Base-by-base conservation (phyloP, 2,888 invertebrate species). In the Hirudinaria manillensis region DNA sequence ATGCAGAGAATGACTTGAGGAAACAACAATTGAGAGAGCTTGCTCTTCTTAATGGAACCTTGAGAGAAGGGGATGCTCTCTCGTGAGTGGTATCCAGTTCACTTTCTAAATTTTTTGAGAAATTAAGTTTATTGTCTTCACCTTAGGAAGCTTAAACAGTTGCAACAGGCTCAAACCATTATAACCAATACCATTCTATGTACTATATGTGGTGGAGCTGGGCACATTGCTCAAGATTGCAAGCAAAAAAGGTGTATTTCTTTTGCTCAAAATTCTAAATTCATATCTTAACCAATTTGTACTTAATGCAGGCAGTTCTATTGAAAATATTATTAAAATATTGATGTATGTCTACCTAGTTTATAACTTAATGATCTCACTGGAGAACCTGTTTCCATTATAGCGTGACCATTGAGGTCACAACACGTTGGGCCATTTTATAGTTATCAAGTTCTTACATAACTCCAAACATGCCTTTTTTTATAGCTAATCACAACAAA, bases 181-280 rank as follows among this genome's bases (percentile, higher is more conserved):
- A 92, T 99, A 29, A 99, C 99, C 34, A 94, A 93, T 87, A 93
- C 91, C 84, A 94, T 98, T 81, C 91, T 98, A 78, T 99, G 99
- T 87, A 92, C 94, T 77, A 91, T 93, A 80, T 99, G 99, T 87
- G 99, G 98, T 77, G 97, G 95, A 74, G 94, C 95, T 6, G 99
- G 99, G 0, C 99, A 99, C 87, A 93, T 99, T 82, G 93, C 97
- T 19, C 90, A 93, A 81, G 99, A 99, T 89, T 99, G 99, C 86
- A 84, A 84, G 79, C 82, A 83, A 76, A 53, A 65, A n/a, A 72
- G 76, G 76, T 76, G n/a, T 19, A n/a, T 16, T 36, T 29, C 61
- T n/a, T n/a, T n/a, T n/a, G 34, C n/a, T 24, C 7, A 10, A 29
- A 56, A 29, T 72, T 32, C 7, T 29, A 74, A 21, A 7, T 13